These are phyloP conservation scores for Nomada ruficornis DNA, from an alignment of 2,888 invertebrate genomes.

Conservation along the genomic window DNA sequence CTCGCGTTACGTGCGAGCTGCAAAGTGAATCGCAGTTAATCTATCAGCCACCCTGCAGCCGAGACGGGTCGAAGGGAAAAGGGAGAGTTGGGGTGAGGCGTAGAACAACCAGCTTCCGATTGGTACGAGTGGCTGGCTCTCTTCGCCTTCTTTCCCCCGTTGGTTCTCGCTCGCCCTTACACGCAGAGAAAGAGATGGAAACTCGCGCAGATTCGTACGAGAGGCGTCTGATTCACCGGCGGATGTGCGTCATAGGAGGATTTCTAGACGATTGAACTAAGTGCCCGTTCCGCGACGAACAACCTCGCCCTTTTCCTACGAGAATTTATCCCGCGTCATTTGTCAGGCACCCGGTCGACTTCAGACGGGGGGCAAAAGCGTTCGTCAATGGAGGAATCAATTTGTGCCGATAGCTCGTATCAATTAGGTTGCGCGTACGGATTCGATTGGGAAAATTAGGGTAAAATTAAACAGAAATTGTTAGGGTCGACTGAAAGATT, in stretches of 20 bases:
- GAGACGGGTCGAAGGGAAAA: slow-evolving; percentile 46
- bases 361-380: slow-evolving; percentile 1
- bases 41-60: slow-evolving; percentile 67
- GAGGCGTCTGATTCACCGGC: slow-evolving; percentile 79
- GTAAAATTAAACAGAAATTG: not conserved
- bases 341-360: slow-evolving; percentile 27
- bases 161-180: slow-evolving; percentile 60
- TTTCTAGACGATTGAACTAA: slow-evolving; percentile 83
- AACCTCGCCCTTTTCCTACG: slow-evolving; percentile 62
- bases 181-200: slow-evolving; percentile 28
- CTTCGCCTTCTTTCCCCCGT: slow-evolving; percentile 54
- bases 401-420: not conserved
- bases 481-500: no score
- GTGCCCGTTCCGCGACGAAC: slow-evolving; percentile 60
- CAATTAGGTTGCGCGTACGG: not conserved
- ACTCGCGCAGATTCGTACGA: slow-evolving; percentile 74
- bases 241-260: slow-evolving; percentile 83
- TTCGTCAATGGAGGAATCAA: not conserved
- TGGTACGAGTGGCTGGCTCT: slow-evolving; percentile 75
- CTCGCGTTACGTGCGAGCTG: slow-evolving; percentile 44
- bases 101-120: slow-evolving; percentile 81
- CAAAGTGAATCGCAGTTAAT: slow-evolving; percentile 77
- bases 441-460: not conserved
- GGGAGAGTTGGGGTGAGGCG: slow-evolving; percentile 49
- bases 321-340: slow-evolving; percentile 67